A percentile compares a stretch with the other conserved stretches of the same genome.
phyloP scores from a whole-genome alignment of 2,888 invertebrate genomes.

The Sesia bembeciformis region DNA sequence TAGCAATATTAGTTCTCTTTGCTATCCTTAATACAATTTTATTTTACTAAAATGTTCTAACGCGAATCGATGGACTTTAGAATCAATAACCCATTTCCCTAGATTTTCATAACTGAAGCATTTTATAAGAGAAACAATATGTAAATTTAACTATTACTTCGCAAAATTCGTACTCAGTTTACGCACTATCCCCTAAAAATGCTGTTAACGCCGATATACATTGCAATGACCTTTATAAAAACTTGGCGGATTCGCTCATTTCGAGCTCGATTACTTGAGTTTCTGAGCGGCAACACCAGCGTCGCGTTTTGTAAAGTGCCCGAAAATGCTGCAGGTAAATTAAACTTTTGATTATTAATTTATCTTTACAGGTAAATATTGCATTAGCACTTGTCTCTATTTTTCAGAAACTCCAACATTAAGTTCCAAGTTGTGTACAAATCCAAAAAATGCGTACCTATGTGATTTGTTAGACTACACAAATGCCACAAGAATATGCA shows the following conservation, averaged over 20 bases:
- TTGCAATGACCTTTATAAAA: constrained; percentile 87
- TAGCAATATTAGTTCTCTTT: background rate
- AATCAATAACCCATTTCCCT: constrained; percentile 58
- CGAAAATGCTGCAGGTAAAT: constrained; percentile 61
- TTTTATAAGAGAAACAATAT: background rate
- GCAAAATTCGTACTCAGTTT: background rate
- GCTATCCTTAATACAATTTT: background rate
- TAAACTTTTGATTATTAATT: background rate
- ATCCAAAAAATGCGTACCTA: constrained; percentile 72
- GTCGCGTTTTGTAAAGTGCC: constrained; percentile 76
- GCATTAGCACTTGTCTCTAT: constrained; percentile 1
- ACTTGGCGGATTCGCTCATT: constrained; percentile 84
- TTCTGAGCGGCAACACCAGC: constrained; percentile 73
- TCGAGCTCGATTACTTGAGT: constrained; percentile 78
- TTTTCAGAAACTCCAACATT: constrained; percentile 65
- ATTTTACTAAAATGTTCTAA: background rate
- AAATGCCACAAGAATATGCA: constrained; percentile 60
- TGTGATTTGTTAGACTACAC: constrained; percentile 76
- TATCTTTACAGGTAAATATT: background rate
- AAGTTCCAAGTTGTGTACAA: constrained; percentile 70
- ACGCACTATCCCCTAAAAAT: constrained; percentile 43
- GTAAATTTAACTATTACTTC: background rate
- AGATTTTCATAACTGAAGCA: constrained; percentile 6
- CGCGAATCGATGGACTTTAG: constrained; percentile 42
- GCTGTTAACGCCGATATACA: constrained; percentile 87